Conservation (phyloP, 2,797 vertebrate genomes). For the Sebastes steindachneri region DNA sequence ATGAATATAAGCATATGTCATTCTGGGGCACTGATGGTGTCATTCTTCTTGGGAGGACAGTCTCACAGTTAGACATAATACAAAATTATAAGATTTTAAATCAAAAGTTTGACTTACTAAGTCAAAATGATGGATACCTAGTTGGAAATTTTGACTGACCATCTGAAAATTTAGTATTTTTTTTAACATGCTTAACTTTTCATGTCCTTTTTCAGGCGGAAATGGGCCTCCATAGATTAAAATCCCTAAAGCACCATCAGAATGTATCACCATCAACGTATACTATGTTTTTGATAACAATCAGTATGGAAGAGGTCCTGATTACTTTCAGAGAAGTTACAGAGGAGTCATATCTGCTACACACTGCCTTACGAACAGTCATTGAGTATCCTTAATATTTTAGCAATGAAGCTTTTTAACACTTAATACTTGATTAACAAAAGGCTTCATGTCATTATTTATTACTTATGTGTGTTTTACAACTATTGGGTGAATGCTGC, state of each 20-base stretch:
- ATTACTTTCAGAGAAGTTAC: neutral
- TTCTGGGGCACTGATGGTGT: neutral
- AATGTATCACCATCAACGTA: neutral
- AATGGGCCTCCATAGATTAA: neutral
- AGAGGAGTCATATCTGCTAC: neutral
- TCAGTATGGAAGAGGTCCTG: neutral
- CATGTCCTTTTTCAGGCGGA: neutral
- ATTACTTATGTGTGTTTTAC: constrained; percentile 54
- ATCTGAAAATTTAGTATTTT: too few relatives aligned
- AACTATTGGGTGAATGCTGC: constrained; percentile 29
- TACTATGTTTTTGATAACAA: neutral
- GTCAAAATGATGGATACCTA: neutral
- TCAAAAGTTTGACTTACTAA: neutral
- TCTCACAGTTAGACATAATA: neutral
- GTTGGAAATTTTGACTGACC: neutral
- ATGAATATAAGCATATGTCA: neutral
- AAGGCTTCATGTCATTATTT: constrained; percentile 50
- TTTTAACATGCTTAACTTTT: neutral
- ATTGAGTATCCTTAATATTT: neutral
- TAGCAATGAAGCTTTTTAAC: constrained; percentile 19
- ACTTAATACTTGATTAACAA: constrained; percentile 37
- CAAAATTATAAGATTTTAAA: neutral
- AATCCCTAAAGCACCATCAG: neutral
- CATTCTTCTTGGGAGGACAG: neutral
- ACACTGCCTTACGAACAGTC: neutral